These are phyloP conservation scores for Brachionus manjavacas DNA, from an alignment of 1,140 invertebrate species.

Conservation along the genomic window DNA sequence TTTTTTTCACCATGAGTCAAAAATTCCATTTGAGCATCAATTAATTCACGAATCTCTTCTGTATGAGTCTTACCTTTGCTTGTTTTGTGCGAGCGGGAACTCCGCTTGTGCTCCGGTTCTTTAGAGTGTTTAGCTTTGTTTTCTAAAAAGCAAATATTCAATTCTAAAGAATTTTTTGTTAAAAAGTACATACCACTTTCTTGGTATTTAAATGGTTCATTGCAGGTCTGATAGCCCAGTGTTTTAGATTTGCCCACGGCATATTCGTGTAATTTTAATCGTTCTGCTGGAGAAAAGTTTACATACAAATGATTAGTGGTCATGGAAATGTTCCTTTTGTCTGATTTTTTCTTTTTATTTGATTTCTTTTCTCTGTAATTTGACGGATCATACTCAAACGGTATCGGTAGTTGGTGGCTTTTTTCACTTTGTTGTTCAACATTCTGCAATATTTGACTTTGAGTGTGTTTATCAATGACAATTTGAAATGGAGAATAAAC, in stretches of 20 bases:
- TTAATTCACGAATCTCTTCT: background rate
- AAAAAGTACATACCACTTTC: background rate
- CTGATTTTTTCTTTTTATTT: background rate
- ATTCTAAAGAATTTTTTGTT: background rate
- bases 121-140: background rate
- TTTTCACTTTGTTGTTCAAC: background rate
- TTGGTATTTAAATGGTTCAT: background rate
- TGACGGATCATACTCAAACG: background rate
- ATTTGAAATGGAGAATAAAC: slow-evolving; percentile 21
- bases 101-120: background rate
- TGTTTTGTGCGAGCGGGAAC: background rate
- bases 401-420: background rate
- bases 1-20: background rate
- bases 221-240: background rate
- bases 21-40: slow-evolving; percentile 15
- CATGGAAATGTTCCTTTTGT: background rate
- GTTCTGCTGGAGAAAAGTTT: background rate
- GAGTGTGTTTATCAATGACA: background rate
- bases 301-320: background rate
- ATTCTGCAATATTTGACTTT: background rate
- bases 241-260: background rate
- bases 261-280: slow-evolving; percentile 6
- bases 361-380: background rate
- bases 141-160: background rate
- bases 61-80: background rate